These are phyloP conservation scores for Karalla daura DNA, from an alignment of 2,797 vertebrate genomes.

Conservation along the genomic window DNA sequence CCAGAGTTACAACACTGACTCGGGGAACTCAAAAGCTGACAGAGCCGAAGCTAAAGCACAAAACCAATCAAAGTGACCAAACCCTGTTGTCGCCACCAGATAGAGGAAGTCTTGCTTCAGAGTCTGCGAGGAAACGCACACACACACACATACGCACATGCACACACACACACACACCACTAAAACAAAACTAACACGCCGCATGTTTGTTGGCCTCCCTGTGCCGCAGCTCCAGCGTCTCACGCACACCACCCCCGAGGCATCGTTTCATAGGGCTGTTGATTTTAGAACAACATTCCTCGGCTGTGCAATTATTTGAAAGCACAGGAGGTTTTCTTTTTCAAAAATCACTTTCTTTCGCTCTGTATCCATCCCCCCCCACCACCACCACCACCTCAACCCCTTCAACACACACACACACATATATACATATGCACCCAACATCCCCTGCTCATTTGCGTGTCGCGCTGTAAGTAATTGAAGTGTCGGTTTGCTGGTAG, in stretches of 20 bases:
- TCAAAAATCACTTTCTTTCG: conserved; percentile 52
- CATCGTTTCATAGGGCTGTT: conserved; percentile 61
- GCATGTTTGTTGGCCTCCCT: conserved; percentile 31
- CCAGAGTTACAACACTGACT: conserved; percentile 50
- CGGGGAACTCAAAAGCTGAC: conserved; percentile 44
- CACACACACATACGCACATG: no score
- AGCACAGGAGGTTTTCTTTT: conserved; percentile 67
- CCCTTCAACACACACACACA: conserved; percentile 14
- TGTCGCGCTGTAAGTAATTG: conserved; percentile 67
- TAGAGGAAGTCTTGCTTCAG: conserved; percentile 26
- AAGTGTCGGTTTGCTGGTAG: conserved; percentile 57
- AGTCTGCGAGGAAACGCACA: conserved; percentile 5
- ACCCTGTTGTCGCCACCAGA: conserved; percentile 28
- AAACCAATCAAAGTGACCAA: conserved; percentile 39
- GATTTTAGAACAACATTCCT: conserved; percentile 76
- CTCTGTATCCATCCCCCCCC: not conserved
- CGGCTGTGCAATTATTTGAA: conserved; percentile 74
- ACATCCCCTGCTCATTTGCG: conserved; percentile 53
- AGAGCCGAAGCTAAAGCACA: conserved; percentile 26
- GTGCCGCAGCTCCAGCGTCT: conserved; percentile 18
- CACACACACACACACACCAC: conserved; percentile 9
- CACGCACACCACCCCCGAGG: conserved; percentile 58
- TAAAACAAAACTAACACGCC: conserved; percentile 26
- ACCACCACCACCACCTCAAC: no score
- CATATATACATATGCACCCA: conserved; percentile 24